These are phyloP conservation scores for Apis florea DNA, from an alignment of 1,140 invertebrate species.

Conservation along the genomic window DNA sequence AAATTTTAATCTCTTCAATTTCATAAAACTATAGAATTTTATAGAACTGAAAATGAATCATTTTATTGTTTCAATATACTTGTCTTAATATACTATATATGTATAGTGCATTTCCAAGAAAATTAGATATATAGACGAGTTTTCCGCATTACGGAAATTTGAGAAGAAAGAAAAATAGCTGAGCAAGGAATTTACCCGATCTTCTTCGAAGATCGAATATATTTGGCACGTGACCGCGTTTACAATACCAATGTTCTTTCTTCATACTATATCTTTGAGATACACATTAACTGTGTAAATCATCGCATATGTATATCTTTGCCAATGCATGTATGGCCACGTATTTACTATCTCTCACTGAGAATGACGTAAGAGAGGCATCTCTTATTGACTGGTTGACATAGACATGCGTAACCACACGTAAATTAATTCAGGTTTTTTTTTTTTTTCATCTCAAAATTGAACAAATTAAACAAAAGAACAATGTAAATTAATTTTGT, in stretches of 20 bases:
- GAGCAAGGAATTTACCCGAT: background rate
- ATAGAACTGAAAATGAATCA: background rate
- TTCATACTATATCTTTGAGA: background rate
- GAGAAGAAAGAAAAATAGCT: background rate
- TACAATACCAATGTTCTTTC: background rate
- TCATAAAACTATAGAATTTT: background rate
- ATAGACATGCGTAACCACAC: slow-evolving; percentile 51
- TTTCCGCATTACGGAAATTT: background rate
- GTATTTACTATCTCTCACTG: background rate
- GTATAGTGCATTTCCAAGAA: background rate
- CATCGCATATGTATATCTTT: slow-evolving; percentile 22
- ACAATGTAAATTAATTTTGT: background rate
- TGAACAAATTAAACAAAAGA: background rate
- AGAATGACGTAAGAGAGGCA: slow-evolving; percentile 33
- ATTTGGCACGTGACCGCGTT: background rate
- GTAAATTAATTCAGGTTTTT: background rate
- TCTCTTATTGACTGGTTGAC: slow-evolving; percentile 43
- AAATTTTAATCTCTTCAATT: background rate
- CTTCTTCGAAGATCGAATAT: background rate
- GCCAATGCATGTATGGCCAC: slow-evolving; percentile 9
- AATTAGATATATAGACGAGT: background rate
- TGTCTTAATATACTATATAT: background rate
- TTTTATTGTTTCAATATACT: background rate
- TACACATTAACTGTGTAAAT: background rate
- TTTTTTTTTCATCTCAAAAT: background rate